Conservation (phyloP, 30 jellyfish, hydroid and myxozoan genomes). For the Aurelia aurita complex sp. Pacific region DNA sequence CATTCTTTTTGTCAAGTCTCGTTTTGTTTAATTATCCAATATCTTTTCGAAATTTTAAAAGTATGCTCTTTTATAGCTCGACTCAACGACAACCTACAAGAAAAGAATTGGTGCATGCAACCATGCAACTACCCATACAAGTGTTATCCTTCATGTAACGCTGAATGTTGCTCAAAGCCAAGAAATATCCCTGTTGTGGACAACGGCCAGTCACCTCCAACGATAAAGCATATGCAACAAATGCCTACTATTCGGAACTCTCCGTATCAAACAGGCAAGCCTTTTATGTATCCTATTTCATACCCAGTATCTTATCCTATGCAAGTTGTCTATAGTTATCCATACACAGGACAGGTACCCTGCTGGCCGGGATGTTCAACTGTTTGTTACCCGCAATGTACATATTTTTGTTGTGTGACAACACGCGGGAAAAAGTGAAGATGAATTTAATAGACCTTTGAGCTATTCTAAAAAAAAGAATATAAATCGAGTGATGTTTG, state of each 20-base stretch:
- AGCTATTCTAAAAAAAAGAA: too few species aligned
- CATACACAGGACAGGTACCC: slow-evolving; percentile 22
- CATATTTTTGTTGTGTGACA: slow-evolving; percentile 37
- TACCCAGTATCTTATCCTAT: not conserved
- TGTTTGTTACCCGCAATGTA: slow-evolving; percentile 48
- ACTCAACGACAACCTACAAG: slow-evolving; percentile 15
- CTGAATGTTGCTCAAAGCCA: slow-evolving; percentile 28
- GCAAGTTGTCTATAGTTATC: not conserved
- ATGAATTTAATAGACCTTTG: too few species aligned
- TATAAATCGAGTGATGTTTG: too few species aligned
- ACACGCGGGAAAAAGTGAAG: slow-evolving; percentile 20
- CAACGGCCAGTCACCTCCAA: not conserved
- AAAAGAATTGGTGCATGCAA: slow-evolving; percentile 19
- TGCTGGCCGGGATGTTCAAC: slow-evolving; percentile 69
- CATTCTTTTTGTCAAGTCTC: too few species aligned
- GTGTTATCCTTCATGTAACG: slow-evolving; percentile 39
- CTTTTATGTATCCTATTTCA: not conserved
- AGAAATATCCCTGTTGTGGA: too few species aligned
- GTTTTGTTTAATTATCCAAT: too few species aligned
- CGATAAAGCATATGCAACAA: not conserved
- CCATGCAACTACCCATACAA: slow-evolving; percentile 33
- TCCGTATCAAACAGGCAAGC: not conserved
- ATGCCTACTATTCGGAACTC: not conserved
- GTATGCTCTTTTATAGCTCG: slow-evolving; percentile 4
- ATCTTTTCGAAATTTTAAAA: too few species aligned